phyloP scores from a whole-genome alignment of 2,797 vertebrate genomes.

The Tapirus indicus region DNA sequence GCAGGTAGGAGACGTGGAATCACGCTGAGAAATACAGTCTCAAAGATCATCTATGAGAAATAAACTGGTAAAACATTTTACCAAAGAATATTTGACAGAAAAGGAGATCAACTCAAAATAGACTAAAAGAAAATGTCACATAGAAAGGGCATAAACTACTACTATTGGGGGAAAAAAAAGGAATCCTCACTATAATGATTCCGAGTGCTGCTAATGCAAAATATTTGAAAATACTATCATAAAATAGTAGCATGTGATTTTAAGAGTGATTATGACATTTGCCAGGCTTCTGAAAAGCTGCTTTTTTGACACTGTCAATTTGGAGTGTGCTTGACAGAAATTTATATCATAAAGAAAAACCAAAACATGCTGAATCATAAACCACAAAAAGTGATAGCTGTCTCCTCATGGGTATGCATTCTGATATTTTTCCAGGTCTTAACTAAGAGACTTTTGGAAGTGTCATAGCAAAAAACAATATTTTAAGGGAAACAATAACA shows the following conservation, averaged over 20 bases:
- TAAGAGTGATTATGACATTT: background rate
- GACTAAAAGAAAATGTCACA: conserved; percentile 60
- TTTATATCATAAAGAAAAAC: conserved; percentile 1
- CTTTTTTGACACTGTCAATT: background rate
- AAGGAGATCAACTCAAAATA: conserved; percentile 65
- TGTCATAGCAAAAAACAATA: background rate
- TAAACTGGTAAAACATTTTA: conserved; percentile 47
- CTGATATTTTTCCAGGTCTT: background rate
- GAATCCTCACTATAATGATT: background rate
- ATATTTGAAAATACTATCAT: background rate
- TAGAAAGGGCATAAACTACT: conserved; percentile 28
- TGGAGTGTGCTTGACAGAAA: background rate
- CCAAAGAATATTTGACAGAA: conserved; percentile 43
- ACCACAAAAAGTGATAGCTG: background rate
- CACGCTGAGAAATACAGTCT: conserved; percentile 45
- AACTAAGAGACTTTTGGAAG: background rate
- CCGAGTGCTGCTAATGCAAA: background rate
- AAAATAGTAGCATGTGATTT: background rate
- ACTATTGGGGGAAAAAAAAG: background rate
- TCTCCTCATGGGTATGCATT: background rate
- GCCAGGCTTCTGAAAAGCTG: background rate
- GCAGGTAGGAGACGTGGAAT: background rate
- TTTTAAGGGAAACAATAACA: background rate
- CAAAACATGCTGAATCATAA: background rate
- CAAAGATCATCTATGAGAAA: conserved; percentile 47